phyloP scores from a whole-genome alignment of 2,113 vertebrate genomes.

The Candoia aspera region DNA sequence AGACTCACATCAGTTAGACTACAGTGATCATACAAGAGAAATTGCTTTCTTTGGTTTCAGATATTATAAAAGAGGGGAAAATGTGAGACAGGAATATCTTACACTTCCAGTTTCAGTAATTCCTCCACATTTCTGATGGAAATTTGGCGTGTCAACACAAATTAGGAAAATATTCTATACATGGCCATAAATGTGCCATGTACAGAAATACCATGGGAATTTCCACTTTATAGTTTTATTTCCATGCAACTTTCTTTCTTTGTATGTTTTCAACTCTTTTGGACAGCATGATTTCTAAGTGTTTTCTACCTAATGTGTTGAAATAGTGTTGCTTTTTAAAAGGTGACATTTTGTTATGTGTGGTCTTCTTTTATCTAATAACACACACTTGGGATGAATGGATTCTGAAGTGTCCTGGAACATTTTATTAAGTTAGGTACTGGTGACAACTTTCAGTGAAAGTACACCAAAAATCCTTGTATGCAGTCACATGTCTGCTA shows the following conservation, averaged over 20 bases:
- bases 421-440: not conserved
- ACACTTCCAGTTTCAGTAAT: not conserved
- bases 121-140: not conserved
- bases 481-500: not conserved
- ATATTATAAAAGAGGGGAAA: not conserved
- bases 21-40: not conserved
- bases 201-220: not conserved
- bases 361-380: not conserved
- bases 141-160: not conserved
- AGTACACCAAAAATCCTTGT: not conserved
- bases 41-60: not conserved
- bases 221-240: not conserved
- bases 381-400: not conserved
- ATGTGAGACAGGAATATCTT: not conserved
- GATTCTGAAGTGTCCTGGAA: not conserved
- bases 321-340: not conserved
- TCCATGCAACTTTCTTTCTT: not conserved
- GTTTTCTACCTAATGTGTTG: not conserved
- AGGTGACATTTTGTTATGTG: not conserved
- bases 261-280: not conserved
- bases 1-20: not conserved
- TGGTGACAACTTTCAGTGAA: not conserved
- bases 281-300: not conserved
- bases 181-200: not conserved
- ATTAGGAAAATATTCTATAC: not conserved